These are phyloP conservation scores for Papilio elwesi DNA, from an alignment of 2,888 invertebrate species.

Conservation along the genomic window DNA sequence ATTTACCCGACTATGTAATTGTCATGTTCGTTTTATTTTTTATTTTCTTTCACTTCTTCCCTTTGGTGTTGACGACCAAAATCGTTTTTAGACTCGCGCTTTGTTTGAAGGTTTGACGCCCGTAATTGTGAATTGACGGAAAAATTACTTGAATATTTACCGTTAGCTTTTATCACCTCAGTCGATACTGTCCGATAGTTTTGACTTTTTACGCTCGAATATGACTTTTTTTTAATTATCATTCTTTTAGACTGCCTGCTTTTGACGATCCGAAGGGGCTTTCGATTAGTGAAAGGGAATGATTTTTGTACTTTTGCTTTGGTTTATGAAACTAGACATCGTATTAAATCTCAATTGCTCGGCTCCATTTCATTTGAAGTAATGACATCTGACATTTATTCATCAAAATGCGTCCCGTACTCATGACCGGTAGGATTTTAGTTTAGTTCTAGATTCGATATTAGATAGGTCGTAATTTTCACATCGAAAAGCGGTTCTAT, in stretches of 20 bases:
- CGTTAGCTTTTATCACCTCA: conserved; percentile 43
- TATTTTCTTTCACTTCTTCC: conserved; percentile 64
- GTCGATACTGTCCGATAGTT: conserved; percentile 44
- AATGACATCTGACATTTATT: conserved; percentile 68
- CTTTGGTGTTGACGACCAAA: conserved; percentile 83
- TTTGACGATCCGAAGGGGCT: conserved; percentile 59
- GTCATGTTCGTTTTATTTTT: conserved; percentile 61
- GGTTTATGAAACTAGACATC: conserved; percentile 36
- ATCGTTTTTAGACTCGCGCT: conserved; percentile 77
- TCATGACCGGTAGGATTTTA: conserved; percentile 34
- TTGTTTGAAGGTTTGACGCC: conserved; percentile 32
- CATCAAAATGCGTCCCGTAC: conserved; percentile 54
- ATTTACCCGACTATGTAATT: conserved; percentile 66
- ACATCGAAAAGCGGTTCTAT: conserved; percentile 52
- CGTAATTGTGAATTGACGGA: conserved; percentile 17
- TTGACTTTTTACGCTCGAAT: conserved; percentile 46
- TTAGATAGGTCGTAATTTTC: conserved; percentile 34
- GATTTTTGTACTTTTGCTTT: conserved; percentile 27
- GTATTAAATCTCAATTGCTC: conserved; percentile 41
- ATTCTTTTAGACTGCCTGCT: conserved; percentile 66
- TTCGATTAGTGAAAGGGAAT: conserved; percentile 32
- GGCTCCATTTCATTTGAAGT: conserved; percentile 59
- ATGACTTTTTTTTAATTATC: conserved; percentile 47
- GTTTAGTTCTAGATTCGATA: conserved; percentile 32
- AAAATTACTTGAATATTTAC: conserved; percentile 11